A percentile compares a stretch with the other conserved stretches of the same genome.
phyloP scores from a whole-genome alignment of 2,797 vertebrate species.

The Adrianichthys oophorus region DNA sequence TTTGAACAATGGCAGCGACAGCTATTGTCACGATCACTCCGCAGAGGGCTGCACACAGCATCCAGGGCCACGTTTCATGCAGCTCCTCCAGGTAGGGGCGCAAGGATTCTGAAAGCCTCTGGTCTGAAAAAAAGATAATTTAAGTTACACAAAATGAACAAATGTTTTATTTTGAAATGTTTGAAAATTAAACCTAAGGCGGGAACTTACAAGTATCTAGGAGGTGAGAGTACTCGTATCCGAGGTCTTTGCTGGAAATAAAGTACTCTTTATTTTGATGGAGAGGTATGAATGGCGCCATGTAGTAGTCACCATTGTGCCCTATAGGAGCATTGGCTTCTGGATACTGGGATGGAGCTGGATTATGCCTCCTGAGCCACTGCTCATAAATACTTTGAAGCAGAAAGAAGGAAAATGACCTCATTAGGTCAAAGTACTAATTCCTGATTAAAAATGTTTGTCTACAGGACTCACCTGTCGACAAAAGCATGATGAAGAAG shows the following conservation, averaged over 20 bases:
- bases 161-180: background rate
- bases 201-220: slow-evolving; percentile 80
- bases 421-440: background rate
- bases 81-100: slow-evolving; percentile 81
- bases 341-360: slow-evolving; percentile 84
- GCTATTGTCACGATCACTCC: slow-evolving; percentile 73
- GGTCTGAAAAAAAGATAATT: slow-evolving; percentile 51
- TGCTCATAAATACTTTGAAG: slow-evolving; percentile 86
- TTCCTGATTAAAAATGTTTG: background rate
- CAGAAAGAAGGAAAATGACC: background rate
- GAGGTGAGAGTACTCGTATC: slow-evolving; percentile 90
- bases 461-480: slow-evolving; percentile 82
- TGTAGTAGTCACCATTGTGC: slow-evolving; percentile 89
- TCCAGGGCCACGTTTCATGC: slow-evolving; percentile 83
- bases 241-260: slow-evolving; percentile 85
- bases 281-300: slow-evolving; percentile 93
- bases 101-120: slow-evolving; percentile 77
- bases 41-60: slow-evolving; percentile 78
- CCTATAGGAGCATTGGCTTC: slow-evolving; percentile 89
- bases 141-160: background rate
- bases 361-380: slow-evolving; percentile 89
- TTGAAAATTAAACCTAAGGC: background rate
- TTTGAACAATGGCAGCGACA: slow-evolving; percentile 35
- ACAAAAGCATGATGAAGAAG: slow-evolving; percentile 91
- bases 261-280: slow-evolving; percentile 90